Base-by-base conservation (phyloP, 2,888 invertebrate species). In the Prenolepis imparis region DNA sequence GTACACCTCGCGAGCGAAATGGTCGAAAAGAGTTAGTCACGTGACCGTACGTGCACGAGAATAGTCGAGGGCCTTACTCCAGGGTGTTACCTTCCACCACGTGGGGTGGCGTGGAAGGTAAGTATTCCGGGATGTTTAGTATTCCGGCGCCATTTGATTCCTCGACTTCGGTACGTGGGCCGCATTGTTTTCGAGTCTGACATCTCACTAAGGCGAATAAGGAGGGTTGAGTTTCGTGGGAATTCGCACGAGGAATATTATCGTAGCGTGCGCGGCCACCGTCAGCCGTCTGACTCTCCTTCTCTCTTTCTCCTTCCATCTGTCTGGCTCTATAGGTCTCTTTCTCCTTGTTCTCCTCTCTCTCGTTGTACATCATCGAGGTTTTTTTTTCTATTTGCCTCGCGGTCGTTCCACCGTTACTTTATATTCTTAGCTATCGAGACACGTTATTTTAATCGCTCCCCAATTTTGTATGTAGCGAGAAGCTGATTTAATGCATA, bases 141-240 rank as follows among this genome's bases (percentile, higher is more conserved):
- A 90, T 90, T 90, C 90, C 86, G 77, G 61, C 80, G 88, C 83
- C 89, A 91, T 91, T 91, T 89, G 90, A 92, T 91, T 91, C 91
- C 91, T 89, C 86, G 88, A 87, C 87, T 87, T 87, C 86, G 82
- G 81, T 90, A 91, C 90, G 91, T 88, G 91, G 90, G 82, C 89
- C 84, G 91, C 92, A 92, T 91, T 90, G 92, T 92, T 92, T 92
- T 91, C 90, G 86, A 90, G 88, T 87, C 88, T 86, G 88, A 90
- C 91, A 82, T 91, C 90, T 91, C 89, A 88, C 88, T 89, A 88
- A 86, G 82, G 78, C 85, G 86, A 84, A 83, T 75, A 84, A 86
- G 75, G 72, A 80, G 81, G 87, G 85, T 84, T 59, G 88, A 85
- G 84, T 88, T 88, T 64, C 88, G 88, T 85, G 82, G 82, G 84